Base-by-base conservation (phyloP, 2,797 vertebrate genomes). In the Coreius guichenoti region DNA sequence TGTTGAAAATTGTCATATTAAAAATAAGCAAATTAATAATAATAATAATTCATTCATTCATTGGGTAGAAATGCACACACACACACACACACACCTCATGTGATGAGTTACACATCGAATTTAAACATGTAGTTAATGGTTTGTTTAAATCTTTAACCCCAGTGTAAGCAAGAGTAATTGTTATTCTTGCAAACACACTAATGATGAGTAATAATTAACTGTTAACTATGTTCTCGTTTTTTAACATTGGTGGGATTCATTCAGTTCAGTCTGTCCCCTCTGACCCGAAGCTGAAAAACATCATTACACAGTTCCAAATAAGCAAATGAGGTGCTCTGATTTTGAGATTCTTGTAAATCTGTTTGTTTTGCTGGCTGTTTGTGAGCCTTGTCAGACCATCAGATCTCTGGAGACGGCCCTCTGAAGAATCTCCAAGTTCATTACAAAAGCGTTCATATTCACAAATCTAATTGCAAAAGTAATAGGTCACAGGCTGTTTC, bases 401-500 rank as follows among this genome's bases (percentile, higher is more conserved):
- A 76, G 80, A 79, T 51, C 69, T 67, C 51, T 75, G 65, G 61
- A 88, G 85, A 85, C 83, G 19, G 67, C 81, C 51, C 70, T 67
- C 73, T 16, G 82, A 82, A 88, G 81, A 86, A 78, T 83, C 84
- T 86, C 76, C 5, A 81, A 84, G 76, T 89, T 89, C 84, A 90
- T 89, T 88, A 91, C 68, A 72, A 82, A 87, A 83, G 81, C 26
- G 47, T 69, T 76, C 61, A 80, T 86, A 83, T 89, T 89, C 89
- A 86, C 87, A 91, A 88, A 73, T 90, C 88, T 92, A 89, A 91
- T 87, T 88, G 86, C 79, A 75, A 84, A 85, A 82, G 82, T 89
- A 90, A 91, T 89, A 86, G 88, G 86, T 89, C 90, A 80, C 89
- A 90, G 91, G 84, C 74, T 84, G 80, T 85, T 90, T 90, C 85